Evolutionary conservation across 2,888 invertebrate genomes (phyloP), one percentile per base, ranked within the genome.

Genomic region (Zelleria hepariella): DNA sequence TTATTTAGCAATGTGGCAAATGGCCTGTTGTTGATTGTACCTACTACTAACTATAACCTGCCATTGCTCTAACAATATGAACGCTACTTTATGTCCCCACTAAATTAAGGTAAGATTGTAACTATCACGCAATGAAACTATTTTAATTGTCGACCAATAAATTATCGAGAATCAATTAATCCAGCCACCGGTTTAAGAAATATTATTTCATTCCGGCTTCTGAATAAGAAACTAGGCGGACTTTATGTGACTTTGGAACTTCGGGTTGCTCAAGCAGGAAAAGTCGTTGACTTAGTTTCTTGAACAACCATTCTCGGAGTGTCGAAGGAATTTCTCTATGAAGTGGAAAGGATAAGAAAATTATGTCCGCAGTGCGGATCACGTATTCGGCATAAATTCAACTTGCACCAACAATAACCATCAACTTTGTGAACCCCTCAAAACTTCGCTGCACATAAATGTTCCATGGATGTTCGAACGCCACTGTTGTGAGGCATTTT

Each of bases 321-420:
- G 32, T 42, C 32, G 32, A 42, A 42, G 15, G 32, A 10, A 15
- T 42, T 42, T 42, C 32, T 42, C 32, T 42, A 42, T 42, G 15
- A 42, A 42, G 32, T 42, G 32, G 15, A 42, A 42, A 42, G 32
- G 32, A 42, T 42, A 59, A 57, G 52, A 51, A 27, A 51, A 24
- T 47, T 53, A 59, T 42, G 65, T 66, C 73, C 74, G 80, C 81
- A 82, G 69, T 80, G 80, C 80, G 79, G 78, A 79, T 77, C 71
- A 66, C 67, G 68, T 67, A 68, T 75, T 79, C 85, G 86, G 86
- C 84, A 67, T 69, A 67, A 73, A 71, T 78, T 85, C 84, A 83
- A 82, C 65, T 65, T 69, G 67, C 32, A 70, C 68, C 69, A 68
- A 72, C 77, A 81, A 80, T 78, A 77, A 71, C 75, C 21, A 75